Conservation (phyloP, 2,797 vertebrate species). For the Cheirogaleus major region DNA sequence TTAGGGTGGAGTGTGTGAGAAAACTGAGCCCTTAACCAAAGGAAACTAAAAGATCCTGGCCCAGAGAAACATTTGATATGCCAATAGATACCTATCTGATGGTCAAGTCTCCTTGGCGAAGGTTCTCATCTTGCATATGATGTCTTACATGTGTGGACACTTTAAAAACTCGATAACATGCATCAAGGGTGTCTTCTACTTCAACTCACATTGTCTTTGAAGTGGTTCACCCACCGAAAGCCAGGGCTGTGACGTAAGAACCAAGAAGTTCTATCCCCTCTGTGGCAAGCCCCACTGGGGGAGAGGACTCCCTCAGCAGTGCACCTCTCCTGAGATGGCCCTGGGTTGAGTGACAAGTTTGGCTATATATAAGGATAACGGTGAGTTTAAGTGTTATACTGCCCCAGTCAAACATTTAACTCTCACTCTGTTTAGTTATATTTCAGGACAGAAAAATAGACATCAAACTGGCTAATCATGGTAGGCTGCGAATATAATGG, state of each 20-base stretch:
- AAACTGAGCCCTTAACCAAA: not conserved
- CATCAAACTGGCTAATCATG: not conserved
- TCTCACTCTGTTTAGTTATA: not conserved
- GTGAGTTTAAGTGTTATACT: not conserved
- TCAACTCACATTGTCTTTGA: conserved; percentile 54
- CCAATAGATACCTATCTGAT: not conserved
- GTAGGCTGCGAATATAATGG: not conserved
- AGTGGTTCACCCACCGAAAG: conserved; percentile 57
- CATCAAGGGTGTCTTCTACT: not conserved
- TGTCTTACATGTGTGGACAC: not conserved
- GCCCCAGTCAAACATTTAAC: not conserved
- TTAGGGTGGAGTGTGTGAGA: not conserved
- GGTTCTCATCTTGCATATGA: not conserved
- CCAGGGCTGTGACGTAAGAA: not conserved
- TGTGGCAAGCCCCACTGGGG: not conserved
- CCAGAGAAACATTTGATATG: not conserved
- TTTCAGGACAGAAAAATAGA: not conserved
- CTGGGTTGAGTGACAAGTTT: not conserved
- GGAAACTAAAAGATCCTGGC: not conserved
- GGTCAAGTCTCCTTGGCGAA: not conserved
- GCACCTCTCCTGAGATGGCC: not conserved
- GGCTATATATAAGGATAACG: not conserved
- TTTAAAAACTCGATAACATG: not conserved
- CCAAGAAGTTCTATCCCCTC: not conserved
- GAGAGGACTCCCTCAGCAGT: not conserved